Conservation (phyloP, 1,140 invertebrate genomes). For the Solenopsis fugax region DNA sequence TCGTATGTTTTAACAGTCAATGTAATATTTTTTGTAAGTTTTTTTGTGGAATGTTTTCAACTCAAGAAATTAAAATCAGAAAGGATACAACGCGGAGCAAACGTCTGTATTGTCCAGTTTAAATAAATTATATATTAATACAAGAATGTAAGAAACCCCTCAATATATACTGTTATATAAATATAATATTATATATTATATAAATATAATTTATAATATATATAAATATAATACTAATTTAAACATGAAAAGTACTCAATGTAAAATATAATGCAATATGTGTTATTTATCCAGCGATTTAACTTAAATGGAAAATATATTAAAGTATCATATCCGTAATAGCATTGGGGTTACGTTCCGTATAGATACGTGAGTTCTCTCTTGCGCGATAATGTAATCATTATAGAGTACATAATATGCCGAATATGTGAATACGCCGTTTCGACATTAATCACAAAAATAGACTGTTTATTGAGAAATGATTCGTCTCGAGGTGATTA, state of each 20-base stretch:
- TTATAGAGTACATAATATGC: background rate
- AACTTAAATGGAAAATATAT: background rate
- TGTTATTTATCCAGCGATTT: background rate
- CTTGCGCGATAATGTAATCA: background rate
- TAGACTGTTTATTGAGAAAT: conserved; percentile 25
- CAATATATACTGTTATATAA: too few species aligned
- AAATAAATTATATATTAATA: background rate
- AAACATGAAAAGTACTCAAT: background rate
- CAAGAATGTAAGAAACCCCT: background rate
- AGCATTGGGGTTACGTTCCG: too few species aligned
- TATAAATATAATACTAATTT: too few species aligned
- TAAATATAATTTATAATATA: too few species aligned
- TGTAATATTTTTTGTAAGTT: too few species aligned
- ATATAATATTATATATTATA: too few species aligned
- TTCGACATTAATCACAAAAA: conserved; percentile 6
- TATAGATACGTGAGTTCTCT: background rate
- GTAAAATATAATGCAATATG: background rate
- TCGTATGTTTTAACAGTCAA: too few species aligned
- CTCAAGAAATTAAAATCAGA: too few species aligned
- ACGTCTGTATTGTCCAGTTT: background rate
- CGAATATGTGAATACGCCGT: background rate
- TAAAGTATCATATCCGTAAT: background rate
- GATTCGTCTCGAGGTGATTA: conserved; percentile 11
- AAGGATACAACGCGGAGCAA: too few species aligned
- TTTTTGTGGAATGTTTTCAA: too few species aligned